Base-by-base conservation (phyloP, 1,140 invertebrate species). In the Drosophila orosa region DNA sequence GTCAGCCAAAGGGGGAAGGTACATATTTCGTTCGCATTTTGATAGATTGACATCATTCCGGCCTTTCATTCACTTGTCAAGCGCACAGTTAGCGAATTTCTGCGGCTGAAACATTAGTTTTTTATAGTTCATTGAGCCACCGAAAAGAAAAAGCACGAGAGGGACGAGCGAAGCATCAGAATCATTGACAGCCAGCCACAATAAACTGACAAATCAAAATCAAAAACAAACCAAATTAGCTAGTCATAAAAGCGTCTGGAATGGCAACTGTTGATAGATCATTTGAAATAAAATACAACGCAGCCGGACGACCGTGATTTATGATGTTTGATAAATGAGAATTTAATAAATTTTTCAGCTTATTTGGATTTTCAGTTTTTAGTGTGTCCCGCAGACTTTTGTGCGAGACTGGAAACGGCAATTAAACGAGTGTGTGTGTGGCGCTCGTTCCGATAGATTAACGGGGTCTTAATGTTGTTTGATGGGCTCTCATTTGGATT, bases 181-280 rank as follows among this genome's bases (percentile, higher is more conserved):
- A 69, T 69, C 66, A 71, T 58, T 69, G 67, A 69, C 67, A 68
- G 63, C 31, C 50, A 48, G 29, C 39, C 74, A 62, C 74, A 69
- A 69, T 80, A 81, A 86, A 86, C 79, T 57, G 74, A 75, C 78
- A 78, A 66, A 89, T 74, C 76, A 80, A 89, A 74, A 78, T 81
- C 74, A 86, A 74, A 87, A 89, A 89, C 83, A 82, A 65, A 67
- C 63, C 44, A 90, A 87, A 87, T 87, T 89, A 87, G 86, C 83
- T 79, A 87, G 83, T 79, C 79, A 87, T 86, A 87, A 86, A 87
- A 68, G 39, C 60, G 60, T 60, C 60, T 24, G 56, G 66, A 89
- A 87, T 76, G 82, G 83, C 83, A 87, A 89, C 84, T 87, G 82
- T 82, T 86, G 83, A 86, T 87, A 86, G 82, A 87, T 87, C 82